Evolutionary conservation across 2,797 vertebrate species (phyloP), one percentile per base, ranked within the genome.

Genomic region (Clarias laeviceps): DNA sequence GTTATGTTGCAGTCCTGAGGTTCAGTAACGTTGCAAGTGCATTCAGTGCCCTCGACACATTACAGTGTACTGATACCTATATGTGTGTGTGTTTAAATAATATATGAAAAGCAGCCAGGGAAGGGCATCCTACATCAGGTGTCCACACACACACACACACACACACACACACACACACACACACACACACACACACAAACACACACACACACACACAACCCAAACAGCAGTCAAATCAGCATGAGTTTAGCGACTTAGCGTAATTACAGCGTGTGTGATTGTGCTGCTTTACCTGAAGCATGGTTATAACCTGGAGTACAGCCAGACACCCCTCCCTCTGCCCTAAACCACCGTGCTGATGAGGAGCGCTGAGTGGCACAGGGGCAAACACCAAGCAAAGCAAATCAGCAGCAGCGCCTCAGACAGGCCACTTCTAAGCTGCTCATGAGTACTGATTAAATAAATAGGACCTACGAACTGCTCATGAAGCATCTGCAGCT

Each of bases 391-490:
- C 59, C 50, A 85, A 84, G 29, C 73, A 86, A 82, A 70, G 56
- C 27, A 86, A 88, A 90, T 8, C 45, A 45, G 9, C 45, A 45
- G 45, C 45, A 45, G 45, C 54, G 74, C 61, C 69, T 80, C 73
- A 77, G 72, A 76, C 61, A n/a, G 56, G 62, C 82, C 91, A 92
- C 94, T 94, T 94, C 92, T 94, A 93, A 83, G 80, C 77, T 3
- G 86, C 89, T 82, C 91, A 29, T 90, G 74, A 91, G 90, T 73
- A 80, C 86, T 95, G 94, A 94, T 95, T 94, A 93, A 91, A 70
- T 78, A 64, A 66, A 86, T 37, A 56, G 93, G 92, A 93, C 92
- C 94, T 94, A 93, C 86, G 88, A 85, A 85, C 34, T 78, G 15
- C 57, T 64, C 76, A 34, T 70, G 22, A 18, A 45, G 17, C 29